phyloP scores from a whole-genome alignment of 2,113 vertebrate genomes.

The Camelus bactrianus region DNA sequence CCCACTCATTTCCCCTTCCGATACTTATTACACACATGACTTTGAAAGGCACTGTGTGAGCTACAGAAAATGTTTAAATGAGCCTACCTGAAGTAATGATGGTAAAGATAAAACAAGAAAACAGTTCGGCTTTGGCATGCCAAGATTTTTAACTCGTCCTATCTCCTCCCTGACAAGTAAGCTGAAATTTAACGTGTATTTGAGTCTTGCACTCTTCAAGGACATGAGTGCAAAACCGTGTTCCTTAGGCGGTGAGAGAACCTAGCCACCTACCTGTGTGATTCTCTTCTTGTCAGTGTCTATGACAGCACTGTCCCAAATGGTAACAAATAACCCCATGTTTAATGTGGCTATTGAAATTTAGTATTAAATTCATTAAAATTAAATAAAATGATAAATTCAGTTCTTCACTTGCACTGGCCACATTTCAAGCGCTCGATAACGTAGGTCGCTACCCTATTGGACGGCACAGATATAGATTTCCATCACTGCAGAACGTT shows the following conservation, averaged over 20 bases:
- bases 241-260: not conserved
- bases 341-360: not conserved
- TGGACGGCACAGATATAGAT: not conserved
- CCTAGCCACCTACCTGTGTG: rapidly evolving
- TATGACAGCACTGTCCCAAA: not conserved
- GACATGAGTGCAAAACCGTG: not conserved
- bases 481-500: not conserved
- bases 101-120: not conserved
- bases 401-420: not conserved
- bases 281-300: not conserved
- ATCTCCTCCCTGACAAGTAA: not conserved
- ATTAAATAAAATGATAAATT: constrained; percentile 9
- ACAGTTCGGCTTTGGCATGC: not conserved
- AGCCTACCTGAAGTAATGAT: not conserved
- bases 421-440: not conserved
- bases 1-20: not conserved
- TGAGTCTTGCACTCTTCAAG: not conserved
- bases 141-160: not conserved
- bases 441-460: not conserved
- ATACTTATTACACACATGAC: not conserved
- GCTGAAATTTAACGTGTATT: not conserved
- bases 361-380: not conserved
- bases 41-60: not conserved
- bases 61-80: not conserved
- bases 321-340: not conserved